A percentile compares a stretch with the other conserved stretches of the same genome.
phyloP scores from a whole-genome alignment of 2,888 invertebrate species.

The Leptinotarsa peninsularis region DNA sequence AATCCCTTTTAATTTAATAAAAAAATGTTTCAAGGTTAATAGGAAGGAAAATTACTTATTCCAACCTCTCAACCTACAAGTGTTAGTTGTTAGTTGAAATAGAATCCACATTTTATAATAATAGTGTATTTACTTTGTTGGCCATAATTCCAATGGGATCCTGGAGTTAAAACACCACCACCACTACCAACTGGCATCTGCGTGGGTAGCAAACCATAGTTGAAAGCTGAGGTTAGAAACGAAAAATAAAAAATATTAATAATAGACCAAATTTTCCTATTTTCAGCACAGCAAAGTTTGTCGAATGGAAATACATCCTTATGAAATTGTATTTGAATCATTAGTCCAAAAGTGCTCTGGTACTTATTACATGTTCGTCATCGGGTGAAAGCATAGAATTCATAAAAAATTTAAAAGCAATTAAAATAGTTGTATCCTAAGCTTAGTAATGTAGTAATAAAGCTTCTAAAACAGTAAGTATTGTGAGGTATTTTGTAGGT shows the following conservation, averaged over 20 bases:
- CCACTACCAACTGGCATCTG: slow-evolving; percentile 67
- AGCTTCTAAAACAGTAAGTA: too few relatives aligned
- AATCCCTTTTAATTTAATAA: too few relatives aligned
- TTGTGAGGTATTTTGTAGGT: too few relatives aligned
- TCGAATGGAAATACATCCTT: not conserved
- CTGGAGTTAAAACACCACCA: slow-evolving; percentile 70
- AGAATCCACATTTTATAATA: slow-evolving; percentile 21
- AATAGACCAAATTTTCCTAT: slow-evolving; percentile 9
- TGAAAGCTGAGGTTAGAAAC: slow-evolving; percentile 65
- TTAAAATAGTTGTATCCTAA: too few relatives aligned
- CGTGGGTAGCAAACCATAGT: slow-evolving; percentile 68
- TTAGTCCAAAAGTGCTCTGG: not conserved
- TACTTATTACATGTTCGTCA: too few relatives aligned
- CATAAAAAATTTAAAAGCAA: not conserved
- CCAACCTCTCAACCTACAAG: not conserved
- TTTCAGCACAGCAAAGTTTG: not conserved
- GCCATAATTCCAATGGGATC: slow-evolving; percentile 65
- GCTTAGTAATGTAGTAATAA: too few relatives aligned
- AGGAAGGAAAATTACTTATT: not conserved
- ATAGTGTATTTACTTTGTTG: slow-evolving; percentile 65
- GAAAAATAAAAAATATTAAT: slow-evolving; percentile 45
- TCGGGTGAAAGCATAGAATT: too few relatives aligned
- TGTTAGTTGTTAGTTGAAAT: slow-evolving; percentile 23
- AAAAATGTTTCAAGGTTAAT: too few relatives aligned
- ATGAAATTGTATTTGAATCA: not conserved